A percentile compares a stretch with the other conserved stretches of the same genome.
These are phyloP conservation scores for Nycticryphes semicollaris DNA, from an alignment of 2,113 vertebrate genomes.

Conservation along the genomic window DNA sequence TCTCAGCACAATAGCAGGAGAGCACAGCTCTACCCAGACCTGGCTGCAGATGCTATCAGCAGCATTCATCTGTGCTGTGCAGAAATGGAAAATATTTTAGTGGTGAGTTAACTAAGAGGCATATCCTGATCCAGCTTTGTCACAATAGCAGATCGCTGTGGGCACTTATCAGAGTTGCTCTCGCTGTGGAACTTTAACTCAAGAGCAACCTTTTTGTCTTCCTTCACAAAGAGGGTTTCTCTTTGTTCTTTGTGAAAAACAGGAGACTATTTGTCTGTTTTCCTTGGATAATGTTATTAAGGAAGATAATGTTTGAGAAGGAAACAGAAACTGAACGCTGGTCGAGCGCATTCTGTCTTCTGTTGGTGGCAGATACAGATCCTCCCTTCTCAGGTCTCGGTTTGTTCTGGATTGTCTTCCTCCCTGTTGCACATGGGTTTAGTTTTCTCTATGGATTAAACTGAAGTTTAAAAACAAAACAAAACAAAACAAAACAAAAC, in stretches of 20 bases:
- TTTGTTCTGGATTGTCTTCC: neutral
- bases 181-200: neutral
- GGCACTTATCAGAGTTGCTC: neutral
- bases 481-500: too few species aligned
- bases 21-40: neutral
- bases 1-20: slow-evolving; percentile 23
- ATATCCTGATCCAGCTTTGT: slow-evolving; percentile 61
- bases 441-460: neutral
- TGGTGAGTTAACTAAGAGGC: slow-evolving; percentile 30
- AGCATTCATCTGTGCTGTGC: slow-evolving; percentile 24
- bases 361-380: neutral
- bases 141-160: slow-evolving; percentile 36
- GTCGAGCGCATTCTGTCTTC: neutral
- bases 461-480: neutral
- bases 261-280: slow-evolving; percentile 39
- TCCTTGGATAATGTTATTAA: slow-evolving; percentile 45
- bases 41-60: neutral
- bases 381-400: neutral
- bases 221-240: slow-evolving; percentile 6
- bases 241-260: slow-evolving; percentile 36
- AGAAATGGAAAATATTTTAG: slow-evolving; percentile 40
- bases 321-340: neutral
- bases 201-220: slow-evolving; percentile 23
- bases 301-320: slow-evolving; percentile 25
- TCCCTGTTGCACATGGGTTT: neutral